Evolutionary conservation across 2,113 vertebrate species (phyloP).

Genomic region (Garra rufa): DNA sequence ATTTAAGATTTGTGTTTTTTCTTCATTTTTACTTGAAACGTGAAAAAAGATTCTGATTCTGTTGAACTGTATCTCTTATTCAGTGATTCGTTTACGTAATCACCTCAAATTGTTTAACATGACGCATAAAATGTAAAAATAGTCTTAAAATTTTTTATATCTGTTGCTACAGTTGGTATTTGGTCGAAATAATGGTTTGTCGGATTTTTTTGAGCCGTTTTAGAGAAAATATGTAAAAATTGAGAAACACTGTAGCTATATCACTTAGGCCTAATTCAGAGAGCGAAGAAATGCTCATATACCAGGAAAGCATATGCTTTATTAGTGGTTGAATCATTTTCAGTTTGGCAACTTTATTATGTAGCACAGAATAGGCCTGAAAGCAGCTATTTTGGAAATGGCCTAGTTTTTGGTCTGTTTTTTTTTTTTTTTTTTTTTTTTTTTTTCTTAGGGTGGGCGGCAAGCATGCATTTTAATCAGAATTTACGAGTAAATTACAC

Average conservation of each 20-base stretch:
- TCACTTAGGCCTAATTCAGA: neutral
- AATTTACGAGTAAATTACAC: slow-evolving; percentile 30
- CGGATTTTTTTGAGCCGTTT: neutral
- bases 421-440: too few relatives aligned
- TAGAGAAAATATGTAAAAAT: neutral
- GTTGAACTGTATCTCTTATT: neutral
- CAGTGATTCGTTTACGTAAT: neutral
- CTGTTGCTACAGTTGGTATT: too few relatives aligned
- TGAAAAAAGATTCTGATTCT: too few relatives aligned
- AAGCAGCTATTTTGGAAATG: slow-evolving; percentile 43
- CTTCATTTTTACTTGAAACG: too few relatives aligned
- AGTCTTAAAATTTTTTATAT: too few relatives aligned
- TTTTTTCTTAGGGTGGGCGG: slow-evolving; percentile 50
- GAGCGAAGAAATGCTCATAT: neutral
- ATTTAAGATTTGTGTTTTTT: too few relatives aligned
- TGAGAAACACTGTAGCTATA: neutral
- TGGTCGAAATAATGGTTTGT: neutral
- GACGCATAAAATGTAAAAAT: too few relatives aligned
- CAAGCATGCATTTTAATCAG: slow-evolving; percentile 51
- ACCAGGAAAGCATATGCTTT: slow-evolving; percentile 6
- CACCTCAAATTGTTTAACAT: neutral
- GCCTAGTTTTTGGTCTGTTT: slow-evolving; percentile 53
- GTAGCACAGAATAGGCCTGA: slow-evolving; percentile 36
- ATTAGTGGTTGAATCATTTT: slow-evolving; percentile 40
- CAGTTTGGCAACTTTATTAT: slow-evolving; percentile 32